Percentiles rank a stretch among this genome's conserved stretches.
These are phyloP conservation scores for Cyanistes caeruleus DNA, from an alignment of 2,113 vertebrate genomes.

Conservation along the genomic window DNA sequence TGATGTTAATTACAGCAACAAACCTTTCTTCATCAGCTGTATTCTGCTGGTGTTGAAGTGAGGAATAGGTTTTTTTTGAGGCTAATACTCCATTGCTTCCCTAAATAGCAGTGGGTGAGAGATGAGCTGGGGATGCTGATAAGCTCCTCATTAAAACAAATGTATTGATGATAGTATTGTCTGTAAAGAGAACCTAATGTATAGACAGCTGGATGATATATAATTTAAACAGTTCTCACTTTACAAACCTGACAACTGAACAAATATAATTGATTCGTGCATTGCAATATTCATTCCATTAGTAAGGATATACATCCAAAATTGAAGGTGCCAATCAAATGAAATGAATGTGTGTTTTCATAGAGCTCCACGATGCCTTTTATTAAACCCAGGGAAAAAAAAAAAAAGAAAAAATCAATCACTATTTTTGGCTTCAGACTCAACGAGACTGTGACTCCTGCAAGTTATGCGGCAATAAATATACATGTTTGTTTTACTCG, in stretches of 20 bases:
- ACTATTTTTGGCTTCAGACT: conserved; percentile 32
- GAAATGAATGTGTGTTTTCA: conserved; percentile 59
- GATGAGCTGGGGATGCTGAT: background rate
- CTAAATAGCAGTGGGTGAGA: conserved; percentile 1
- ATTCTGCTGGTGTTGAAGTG: background rate
- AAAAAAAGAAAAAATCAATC: conserved; percentile 47
- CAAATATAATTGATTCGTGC: conserved; percentile 68
- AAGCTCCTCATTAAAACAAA: conserved; percentile 39
- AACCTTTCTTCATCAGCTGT: background rate
- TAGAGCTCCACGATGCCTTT: conserved; percentile 21
- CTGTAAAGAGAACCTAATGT: background rate
- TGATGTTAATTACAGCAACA: background rate
- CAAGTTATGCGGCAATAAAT: conserved; percentile 23
- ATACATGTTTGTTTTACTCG: background rate
- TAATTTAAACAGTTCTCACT: conserved; percentile 60
- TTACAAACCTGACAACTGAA: conserved; percentile 64
- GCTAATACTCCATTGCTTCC: background rate
- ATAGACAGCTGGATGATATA: conserved; percentile 30
- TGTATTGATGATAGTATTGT: background rate
- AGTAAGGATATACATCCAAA: conserved; percentile 55
- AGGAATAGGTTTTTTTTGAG: background rate
- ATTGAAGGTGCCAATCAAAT: conserved; percentile 75
- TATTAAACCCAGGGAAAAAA: conserved; percentile 50
- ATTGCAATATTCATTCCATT: conserved; percentile 66
- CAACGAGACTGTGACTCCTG: background rate